phyloP scores from a whole-genome alignment of 2,888 invertebrate genomes.

The Halocaridina rubra region DNA sequence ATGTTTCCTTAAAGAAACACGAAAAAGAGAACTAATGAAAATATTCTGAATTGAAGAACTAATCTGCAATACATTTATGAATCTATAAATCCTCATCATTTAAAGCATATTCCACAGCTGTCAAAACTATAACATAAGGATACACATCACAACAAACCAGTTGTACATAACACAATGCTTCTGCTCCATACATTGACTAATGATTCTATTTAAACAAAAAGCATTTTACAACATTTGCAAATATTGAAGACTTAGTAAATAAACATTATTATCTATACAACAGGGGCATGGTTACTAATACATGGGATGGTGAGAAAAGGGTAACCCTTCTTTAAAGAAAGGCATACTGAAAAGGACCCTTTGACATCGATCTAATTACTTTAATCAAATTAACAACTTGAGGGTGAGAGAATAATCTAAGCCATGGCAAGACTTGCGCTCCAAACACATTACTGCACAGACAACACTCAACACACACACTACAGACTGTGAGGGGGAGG shows the following conservation, averaged over 20 bases:
- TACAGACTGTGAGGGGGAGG: neutral
- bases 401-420: neutral
- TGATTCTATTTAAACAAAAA: neutral
- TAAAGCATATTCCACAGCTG: neutral
- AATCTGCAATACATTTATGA: no score
- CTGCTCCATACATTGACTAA: neutral
- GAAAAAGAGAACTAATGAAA: no score
- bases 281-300: neutral
- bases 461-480: neutral
- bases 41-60: no score
- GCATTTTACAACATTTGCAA: constrained; percentile 32
- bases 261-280: neutral
- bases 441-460: neutral
- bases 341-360: neutral
- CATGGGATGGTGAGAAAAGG: neutral
- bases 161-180: constrained; percentile 30
- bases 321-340: neutral
- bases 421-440: neutral
- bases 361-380: no score
- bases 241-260: neutral
- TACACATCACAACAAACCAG: constrained; percentile 41
- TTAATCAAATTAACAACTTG: no score
- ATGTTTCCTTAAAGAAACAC: no score
- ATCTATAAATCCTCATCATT: no score
- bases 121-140: neutral